These are phyloP conservation scores for Dendropsophus ebraccatus DNA, from an alignment of 2,113 vertebrate genomes.

Conservation along the genomic window DNA sequence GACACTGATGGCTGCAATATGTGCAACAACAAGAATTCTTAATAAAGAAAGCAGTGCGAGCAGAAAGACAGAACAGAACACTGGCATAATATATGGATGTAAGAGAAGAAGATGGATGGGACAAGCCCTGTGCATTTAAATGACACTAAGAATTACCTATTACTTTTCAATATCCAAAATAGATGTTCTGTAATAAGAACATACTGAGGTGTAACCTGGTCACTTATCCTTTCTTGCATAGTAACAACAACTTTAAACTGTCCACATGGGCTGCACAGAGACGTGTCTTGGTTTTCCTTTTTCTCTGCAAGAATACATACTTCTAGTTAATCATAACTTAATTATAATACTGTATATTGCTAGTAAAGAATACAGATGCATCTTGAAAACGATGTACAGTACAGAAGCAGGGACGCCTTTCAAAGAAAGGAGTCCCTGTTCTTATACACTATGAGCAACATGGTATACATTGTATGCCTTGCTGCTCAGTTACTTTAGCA, in stretches of 20 bases:
- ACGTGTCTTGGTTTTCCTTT: too few species aligned
- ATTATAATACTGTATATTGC: too few species aligned
- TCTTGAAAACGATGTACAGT: too few species aligned
- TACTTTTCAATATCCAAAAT: not conserved
- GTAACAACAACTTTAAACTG: not conserved
- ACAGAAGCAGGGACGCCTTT: too few species aligned
- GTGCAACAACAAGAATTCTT: conserved; percentile 23
- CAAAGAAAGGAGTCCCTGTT: too few species aligned
- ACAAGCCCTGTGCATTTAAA: not conserved
- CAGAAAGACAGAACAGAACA: not conserved
- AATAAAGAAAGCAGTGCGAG: conserved; percentile 37
- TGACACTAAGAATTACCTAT: not conserved
- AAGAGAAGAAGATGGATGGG: not conserved
- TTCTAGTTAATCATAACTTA: too few species aligned
- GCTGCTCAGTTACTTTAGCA: too few species aligned
- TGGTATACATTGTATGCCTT: too few species aligned
- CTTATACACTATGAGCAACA: too few species aligned
- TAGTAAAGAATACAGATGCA: too few species aligned
- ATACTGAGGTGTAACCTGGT: not conserved
- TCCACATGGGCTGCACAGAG: too few species aligned
- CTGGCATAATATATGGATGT: not conserved
- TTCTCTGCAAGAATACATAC: too few species aligned
- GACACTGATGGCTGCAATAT: conserved; percentile 41
- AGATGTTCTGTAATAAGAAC: not conserved
- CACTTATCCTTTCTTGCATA: not conserved